Conservation (phyloP, 1,140 invertebrate species). For the Ostrea denselamellosa region DNA sequence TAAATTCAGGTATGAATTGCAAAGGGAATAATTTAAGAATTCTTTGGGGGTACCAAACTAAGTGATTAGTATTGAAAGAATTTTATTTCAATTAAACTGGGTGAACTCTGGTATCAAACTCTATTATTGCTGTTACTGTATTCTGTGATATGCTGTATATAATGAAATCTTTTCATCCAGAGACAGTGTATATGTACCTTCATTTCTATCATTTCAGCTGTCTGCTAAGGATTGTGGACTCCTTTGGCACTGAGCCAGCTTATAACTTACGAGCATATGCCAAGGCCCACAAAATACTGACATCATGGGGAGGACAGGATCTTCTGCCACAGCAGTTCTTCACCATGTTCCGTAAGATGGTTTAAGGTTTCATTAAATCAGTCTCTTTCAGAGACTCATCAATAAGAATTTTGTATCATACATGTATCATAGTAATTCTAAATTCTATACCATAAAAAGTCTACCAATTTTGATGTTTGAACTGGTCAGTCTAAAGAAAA, state of each 20-base stretch:
- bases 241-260: constrained; percentile 80
- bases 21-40: too few species aligned
- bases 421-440: not conserved
- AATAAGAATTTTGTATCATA: not conserved
- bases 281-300: constrained; percentile 74
- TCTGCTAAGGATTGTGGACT: constrained; percentile 78
- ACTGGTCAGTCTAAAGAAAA: too few species aligned
- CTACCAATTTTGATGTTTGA: too few species aligned
- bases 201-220: constrained; percentile 71
- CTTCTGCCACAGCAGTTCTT: constrained; percentile 78
- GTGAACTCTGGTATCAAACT: too few species aligned
- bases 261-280: constrained; percentile 77
- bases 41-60: too few species aligned
- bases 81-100: too few species aligned
- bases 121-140: too few species aligned
- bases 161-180: too few species aligned
- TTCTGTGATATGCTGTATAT: too few species aligned
- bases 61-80: too few species aligned
- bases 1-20: constrained; percentile 70
- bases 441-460: too few species aligned
- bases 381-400: not conserved
- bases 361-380: not conserved
- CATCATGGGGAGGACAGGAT: constrained; percentile 79
- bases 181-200: too few species aligned
- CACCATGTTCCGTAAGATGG: constrained; percentile 79